A percentile compares a stretch with the other conserved stretches of the same genome.
phyloP scores from a whole-genome alignment of 2,113 vertebrate species.

The Elephas maximus region DNA sequence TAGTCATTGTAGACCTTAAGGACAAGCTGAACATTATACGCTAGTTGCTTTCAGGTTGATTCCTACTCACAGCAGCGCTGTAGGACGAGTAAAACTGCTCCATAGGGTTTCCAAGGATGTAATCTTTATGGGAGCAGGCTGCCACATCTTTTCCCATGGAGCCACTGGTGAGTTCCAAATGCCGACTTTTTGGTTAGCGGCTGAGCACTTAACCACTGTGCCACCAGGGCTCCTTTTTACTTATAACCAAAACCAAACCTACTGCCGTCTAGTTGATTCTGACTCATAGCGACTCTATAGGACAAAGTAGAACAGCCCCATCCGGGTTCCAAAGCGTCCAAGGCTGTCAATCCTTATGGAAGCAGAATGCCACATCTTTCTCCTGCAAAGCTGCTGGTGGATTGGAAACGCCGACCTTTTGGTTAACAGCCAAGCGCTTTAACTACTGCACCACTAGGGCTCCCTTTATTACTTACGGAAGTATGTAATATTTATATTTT shows the following conservation, averaged over 20 bases:
- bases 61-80: too few species aligned
- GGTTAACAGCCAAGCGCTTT: too few species aligned
- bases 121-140: too few species aligned
- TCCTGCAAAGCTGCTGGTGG: neutral
- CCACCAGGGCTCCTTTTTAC: too few species aligned
- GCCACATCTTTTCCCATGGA: too few species aligned
- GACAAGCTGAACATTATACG: neutral
- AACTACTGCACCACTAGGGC: neutral
- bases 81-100: too few species aligned
- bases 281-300: neutral
- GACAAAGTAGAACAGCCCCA: neutral
- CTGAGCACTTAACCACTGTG: too few species aligned
- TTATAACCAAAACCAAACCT: too few species aligned
- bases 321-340: neutral
- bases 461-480: neutral
- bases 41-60: neutral
- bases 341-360: neutral
- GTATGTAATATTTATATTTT: conserved; percentile 5
- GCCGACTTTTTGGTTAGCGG: too few species aligned
- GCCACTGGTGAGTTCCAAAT: too few species aligned
- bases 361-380: neutral
- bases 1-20: neutral
- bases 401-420: neutral
- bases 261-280: too few species aligned
- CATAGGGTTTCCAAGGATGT: too few species aligned